phyloP scores from a whole-genome alignment of 2,888 invertebrate species.

The Cetonia aurata region DNA sequence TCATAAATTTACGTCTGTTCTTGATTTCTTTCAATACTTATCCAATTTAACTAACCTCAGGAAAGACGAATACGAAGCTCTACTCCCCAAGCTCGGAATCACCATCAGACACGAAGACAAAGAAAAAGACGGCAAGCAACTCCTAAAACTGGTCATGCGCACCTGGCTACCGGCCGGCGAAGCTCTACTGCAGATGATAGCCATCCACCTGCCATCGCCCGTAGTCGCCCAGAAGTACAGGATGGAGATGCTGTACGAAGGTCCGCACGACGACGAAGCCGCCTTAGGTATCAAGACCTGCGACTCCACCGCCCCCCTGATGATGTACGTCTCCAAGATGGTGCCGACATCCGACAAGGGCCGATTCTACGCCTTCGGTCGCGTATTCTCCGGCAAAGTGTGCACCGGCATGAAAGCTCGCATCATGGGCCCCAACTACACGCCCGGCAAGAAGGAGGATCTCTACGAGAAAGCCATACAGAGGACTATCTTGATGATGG shows the following conservation, averaged over 20 bases:
- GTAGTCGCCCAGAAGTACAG: conserved; percentile 99
- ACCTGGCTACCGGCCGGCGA: conserved; percentile 99
- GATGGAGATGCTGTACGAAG: conserved; percentile 99
- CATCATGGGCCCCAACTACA: conserved; percentile 99
- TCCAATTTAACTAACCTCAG: conserved; percentile 65
- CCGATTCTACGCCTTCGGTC: conserved; percentile 99
- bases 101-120: conserved; percentile 94
- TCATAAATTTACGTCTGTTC: no score
- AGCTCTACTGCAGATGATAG: conserved; percentile 99
- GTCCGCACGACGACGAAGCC: conserved; percentile 76
- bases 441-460: conserved; percentile 99
- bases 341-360: conserved; percentile 99
- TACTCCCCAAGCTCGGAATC: conserved; percentile 93
- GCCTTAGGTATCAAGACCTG: conserved; percentile 93
- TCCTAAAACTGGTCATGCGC: conserved; percentile 98
- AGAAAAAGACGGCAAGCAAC: conserved; percentile 95
- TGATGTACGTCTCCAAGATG: conserved; percentile 99
- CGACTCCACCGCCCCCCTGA: conserved; percentile 96
- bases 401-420: conserved; percentile 93
- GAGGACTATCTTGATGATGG: conserved; percentile 99
- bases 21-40: no score
- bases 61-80: conserved; percentile 91
- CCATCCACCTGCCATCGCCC: conserved; percentile 98
- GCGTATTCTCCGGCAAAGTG: conserved; percentile 97
- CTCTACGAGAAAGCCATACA: conserved; percentile 99